Evolutionary conservation across 2,888 invertebrate genomes (phyloP), one percentile per base, ranked within the genome.

Genomic region (Eupeodes luniger): DNA sequence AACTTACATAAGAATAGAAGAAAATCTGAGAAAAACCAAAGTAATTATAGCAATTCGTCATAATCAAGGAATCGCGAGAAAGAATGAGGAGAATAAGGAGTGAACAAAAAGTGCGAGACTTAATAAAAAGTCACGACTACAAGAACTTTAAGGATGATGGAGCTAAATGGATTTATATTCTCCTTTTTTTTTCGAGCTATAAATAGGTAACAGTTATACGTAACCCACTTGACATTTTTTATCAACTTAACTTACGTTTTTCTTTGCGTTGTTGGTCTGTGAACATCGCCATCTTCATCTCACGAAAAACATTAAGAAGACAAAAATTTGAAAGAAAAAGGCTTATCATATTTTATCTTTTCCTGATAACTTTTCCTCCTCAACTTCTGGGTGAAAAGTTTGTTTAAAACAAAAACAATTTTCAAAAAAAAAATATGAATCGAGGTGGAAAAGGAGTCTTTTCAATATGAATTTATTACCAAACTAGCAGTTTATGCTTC

Each of bases 1-100:
- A 55, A 27, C 62, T 62, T 40, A 9, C 40, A 4, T 40, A 40
- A 40, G 9, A 40, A 40, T 40, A 40, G 40, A 40, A 49, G 49
- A 53, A 76, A 64, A 55, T 55, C 55, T 55, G 40, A 5, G 5
- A 47, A 7, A 62, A 72, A 78, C 49, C 66, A 79, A 79, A 84
- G 74, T 78, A 75, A 84, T 79, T 79, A 84, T 36, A 51, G 49
- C 79, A 67, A 84, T 84, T 79, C 79, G 79, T 84, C 84, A 84
- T 84, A 84, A 84, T 79, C 84, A 84, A 55, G 27, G 67, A 79
- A 51, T 27, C 51, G 36, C 9, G 2, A 51, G 12, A n/a, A 12
- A 51, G 4, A 51, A n/a, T 27, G n/a, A n/a, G 36, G 1, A 55
- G 27, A 27, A 27, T 27, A 27, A 27, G 27, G 27, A 27, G 27